These are phyloP conservation scores for Pelvicachromis taeniatus DNA, from an alignment of 2,113 vertebrate species.

Conservation along the genomic window DNA sequence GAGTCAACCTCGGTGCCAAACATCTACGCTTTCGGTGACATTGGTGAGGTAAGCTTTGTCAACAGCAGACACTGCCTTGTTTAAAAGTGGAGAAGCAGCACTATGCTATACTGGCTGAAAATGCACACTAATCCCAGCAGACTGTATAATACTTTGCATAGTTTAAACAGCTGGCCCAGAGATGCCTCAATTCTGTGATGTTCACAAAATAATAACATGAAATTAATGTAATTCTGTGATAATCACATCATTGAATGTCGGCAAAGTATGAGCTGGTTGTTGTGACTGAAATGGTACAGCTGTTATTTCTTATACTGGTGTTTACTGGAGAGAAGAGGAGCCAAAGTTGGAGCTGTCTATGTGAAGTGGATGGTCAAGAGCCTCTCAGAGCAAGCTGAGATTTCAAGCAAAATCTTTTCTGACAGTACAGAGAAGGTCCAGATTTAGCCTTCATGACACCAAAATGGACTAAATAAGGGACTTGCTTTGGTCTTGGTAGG, in stretches of 20 bases:
- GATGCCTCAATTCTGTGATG: neutral
- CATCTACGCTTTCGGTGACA: constrained; percentile 89
- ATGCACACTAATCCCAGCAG: neutral
- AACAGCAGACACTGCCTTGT: neutral
- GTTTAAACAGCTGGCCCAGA: neutral
- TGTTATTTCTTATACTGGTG: neutral
- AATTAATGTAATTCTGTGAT: neutral
- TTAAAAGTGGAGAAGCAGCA: neutral
- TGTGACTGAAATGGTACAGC: neutral
- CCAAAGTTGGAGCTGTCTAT: neutral
- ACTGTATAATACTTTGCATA: neutral
- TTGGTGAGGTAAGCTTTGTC: constrained; percentile 77
- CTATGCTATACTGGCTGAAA: neutral
- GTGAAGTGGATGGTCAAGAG: fast-evolving
- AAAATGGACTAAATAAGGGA: neutral
- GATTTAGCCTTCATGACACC: neutral
- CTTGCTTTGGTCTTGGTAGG: fast-evolving
- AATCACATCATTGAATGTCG: fast-evolving
- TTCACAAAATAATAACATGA: neutral
- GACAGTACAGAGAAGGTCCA: neutral
- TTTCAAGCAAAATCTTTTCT: fast-evolving
- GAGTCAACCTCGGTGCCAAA: constrained; percentile 86
- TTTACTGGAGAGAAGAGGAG: neutral
- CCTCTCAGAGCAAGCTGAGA: fast-evolving
- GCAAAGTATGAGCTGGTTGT: neutral